Evolutionary conservation across 2,888 invertebrate genomes (phyloP), one percentile per base, ranked within the genome.

Genomic region (Tetragonula carbonaria): DNA sequence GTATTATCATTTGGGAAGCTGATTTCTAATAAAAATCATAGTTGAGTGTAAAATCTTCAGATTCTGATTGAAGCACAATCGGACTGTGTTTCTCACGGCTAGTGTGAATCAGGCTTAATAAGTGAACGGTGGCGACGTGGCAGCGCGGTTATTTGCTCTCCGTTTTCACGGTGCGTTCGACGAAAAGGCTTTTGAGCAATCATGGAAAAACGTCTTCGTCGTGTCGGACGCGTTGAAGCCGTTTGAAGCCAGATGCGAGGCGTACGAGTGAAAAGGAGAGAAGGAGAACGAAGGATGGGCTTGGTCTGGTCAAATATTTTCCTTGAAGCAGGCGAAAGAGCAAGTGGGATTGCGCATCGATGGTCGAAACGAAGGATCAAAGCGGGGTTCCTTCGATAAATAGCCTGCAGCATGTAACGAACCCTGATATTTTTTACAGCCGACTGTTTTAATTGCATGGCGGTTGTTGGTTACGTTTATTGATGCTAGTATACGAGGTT

Each of bases 181-280:
- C 68, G 78, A 57, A 72, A 57, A 68, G 51, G 82, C 87, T 89
- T 89, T 88, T 85, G 81, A 89, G 89, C 89, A 88, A 89, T 88
- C 87, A 82, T 79, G 80, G 75, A 67, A 85, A 53, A 82, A 85
- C 74, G 76, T 76, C 85, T 89, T 85, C 72, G 72, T 66, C 66
- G 57, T 80, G 86, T 88, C 84, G 74, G 83, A 57, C 66, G 74
- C 74, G 74, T 78, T 63, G 77, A 66, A 55, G 45, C 23, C 65
- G 78, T 71, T 78, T 63, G 77, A 66, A 55, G 45, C 23, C 65
- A 80, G 74, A 65, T 78, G 28, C 70, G 38, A 72, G 79, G n/a
- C 38, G 38, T 65, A 53, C n/a, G 65, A 62, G 4, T 23, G 71
- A 33, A 55, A 62, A 73, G 45, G 18, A 16, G 18, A 53, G 33